A percentile compares a stretch with the other conserved stretches of the same genome.
phyloP scores from a whole-genome alignment of 1,140 invertebrate species.

The Acyrthosiphon pisum region DNA sequence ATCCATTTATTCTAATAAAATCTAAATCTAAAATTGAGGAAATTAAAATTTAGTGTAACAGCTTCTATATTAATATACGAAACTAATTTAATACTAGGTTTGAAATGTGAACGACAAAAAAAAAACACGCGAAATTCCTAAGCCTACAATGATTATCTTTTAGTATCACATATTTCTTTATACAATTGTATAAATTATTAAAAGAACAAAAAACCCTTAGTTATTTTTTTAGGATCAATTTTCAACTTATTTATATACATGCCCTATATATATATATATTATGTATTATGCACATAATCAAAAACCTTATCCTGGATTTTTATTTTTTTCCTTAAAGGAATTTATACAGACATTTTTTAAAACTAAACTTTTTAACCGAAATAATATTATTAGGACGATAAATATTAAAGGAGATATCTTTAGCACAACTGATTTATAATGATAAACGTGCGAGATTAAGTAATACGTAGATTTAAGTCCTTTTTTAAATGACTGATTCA shows the following conservation, averaged over 20 bases:
- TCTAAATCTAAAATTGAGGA: not conserved
- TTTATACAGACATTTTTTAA: too few species aligned
- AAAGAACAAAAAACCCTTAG: too few species aligned
- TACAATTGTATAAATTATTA: too few species aligned
- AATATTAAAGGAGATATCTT: not conserved
- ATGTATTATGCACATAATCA: too few species aligned
- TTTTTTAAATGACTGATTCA: not conserved
- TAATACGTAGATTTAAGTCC: not conserved
- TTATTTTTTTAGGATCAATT: too few species aligned
- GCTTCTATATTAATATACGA: not conserved
- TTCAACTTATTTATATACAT: too few species aligned
- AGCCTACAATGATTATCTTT: too few species aligned
- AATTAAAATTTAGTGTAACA: not conserved
- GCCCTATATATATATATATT: too few species aligned
- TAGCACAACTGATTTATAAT: not conserved
- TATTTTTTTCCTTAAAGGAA: too few species aligned
- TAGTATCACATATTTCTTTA: too few species aligned
- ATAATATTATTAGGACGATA: not conserved
- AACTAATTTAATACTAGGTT: not conserved
- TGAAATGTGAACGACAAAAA: not conserved
- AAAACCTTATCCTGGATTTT: too few species aligned
- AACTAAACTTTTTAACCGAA: too few species aligned
- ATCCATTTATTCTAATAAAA: not conserved
- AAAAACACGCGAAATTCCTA: not conserved
- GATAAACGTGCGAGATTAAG: not conserved